Base-by-base conservation (phyloP, 2,888 invertebrate genomes). In the Cephus rjabovi region DNA sequence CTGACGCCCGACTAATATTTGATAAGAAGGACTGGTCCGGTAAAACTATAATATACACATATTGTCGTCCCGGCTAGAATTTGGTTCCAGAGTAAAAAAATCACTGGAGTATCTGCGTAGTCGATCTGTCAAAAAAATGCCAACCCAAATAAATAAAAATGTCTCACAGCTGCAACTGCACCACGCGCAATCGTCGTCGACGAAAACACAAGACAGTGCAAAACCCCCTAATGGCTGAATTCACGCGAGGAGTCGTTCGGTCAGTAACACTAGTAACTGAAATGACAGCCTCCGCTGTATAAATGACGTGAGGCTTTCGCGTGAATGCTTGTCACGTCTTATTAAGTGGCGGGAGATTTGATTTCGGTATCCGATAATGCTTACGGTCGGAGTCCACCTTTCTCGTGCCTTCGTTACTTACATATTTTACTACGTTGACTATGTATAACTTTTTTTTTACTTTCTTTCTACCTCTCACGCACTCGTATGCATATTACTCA, bases 251-350 rank as follows among this genome's bases (percentile, higher is more conserved):
- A 37, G 76, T 76, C 82, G 80, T 80, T 82, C 82, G 81, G 80
- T 82, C 82, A 81, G 79, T 75, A 80, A 79, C 81, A 81, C 76
- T 12, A 37, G 37, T 37, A 37, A 37, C 37, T 37, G 4, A 37
- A 37, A 37, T 37, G 37, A 37, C 37, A 77, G 76, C 77, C 78
- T 69, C 76, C 56, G 79, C 6, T 70, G 37, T 12, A 37, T 37
- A 37, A 37, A 12, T 37, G 30, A 76, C 79, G 79, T 77, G 80
- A 82, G 80, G 77, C 83, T 83, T 82, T 86, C 88, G 88, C 89
- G 89, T 88, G 87, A 89, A 88, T 86, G 85, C 89, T 87, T 89
- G 88, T 89, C 88, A 89, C 87, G 88, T 89, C 89, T 89, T 89
- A 88, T 89, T 90, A 89, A 89, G 86, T 86, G 87, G 84, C 87